Base-by-base conservation (phyloP, 2,113 vertebrate species). In the Oryzias melastigma region DNA sequence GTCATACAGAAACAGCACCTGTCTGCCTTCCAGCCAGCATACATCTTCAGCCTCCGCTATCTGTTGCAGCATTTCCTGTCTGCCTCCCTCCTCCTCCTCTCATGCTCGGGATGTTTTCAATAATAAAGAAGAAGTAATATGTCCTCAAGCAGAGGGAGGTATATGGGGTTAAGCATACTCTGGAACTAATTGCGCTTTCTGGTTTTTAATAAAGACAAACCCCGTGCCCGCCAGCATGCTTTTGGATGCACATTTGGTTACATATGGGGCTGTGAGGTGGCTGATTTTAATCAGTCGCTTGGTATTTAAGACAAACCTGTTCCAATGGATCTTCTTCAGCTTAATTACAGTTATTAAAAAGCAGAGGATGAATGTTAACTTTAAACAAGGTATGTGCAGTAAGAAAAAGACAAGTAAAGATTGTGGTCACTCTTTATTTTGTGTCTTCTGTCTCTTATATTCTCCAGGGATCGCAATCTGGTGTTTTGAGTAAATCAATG, bases 161-260 rank as follows among this genome's bases (percentile, higher is more conserved):
- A 82, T 85, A 82, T 66, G 68, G 81, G 89, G 91, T 91, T 90
- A 90, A 90, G 73, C 75, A 83, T 88, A 91, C 88, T 90, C 90
- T 76, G 75, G 75, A 73, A 82, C 90, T 91, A 89, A 92, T 91
- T 90, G 87, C 75, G 69, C 71, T 73, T 87, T 88, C 85, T 84
- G 78, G 77, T 86, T 89, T 89, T 90, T 90, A 90, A 90, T 90
- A 90, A 88, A 87, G 84, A 85, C 80, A 87, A 81, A 80, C 52
- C 63, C 74, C 62, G 80, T 3, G 72, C 83, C 81, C 73, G 53
- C 35, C 71, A 79, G 77, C 62, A 52, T 51, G 52, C 53, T 48
- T 65, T 29, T 59, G 25, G 57, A 45, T 67, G 50, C 58, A 16
- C n/a, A 53, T 14, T 41, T 20, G 27, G 40, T 15, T n/a, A 8